Evolutionary conservation across 2,888 invertebrate species (phyloP).

Genomic region (Isotomurus palustris): DNA sequence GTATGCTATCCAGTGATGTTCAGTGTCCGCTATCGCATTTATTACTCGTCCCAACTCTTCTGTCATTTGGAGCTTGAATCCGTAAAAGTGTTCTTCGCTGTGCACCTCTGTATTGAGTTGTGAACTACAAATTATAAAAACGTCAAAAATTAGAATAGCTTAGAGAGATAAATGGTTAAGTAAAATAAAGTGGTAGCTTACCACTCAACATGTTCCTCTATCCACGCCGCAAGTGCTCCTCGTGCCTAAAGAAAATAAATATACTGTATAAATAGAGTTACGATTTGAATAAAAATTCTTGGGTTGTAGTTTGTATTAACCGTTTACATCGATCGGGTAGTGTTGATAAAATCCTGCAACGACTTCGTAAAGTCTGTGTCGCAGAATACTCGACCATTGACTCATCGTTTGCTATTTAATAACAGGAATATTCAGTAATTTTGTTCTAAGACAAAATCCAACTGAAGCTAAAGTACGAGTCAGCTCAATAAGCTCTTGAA

Average conservation of each 20-base stretch:
- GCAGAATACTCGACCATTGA: slow-evolving; percentile 1
- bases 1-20: too few relatives aligned
- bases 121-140: neutral
- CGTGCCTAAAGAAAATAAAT: too few relatives aligned
- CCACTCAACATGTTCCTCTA: slow-evolving; percentile 9
- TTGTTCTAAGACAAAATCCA: too few relatives aligned
- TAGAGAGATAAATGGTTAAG: neutral
- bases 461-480: too few relatives aligned
- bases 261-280: too few relatives aligned
- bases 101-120: neutral
- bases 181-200: neutral
- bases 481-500: too few relatives aligned
- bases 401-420: neutral
- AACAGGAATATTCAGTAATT: too few relatives aligned
- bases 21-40: too few relatives aligned
- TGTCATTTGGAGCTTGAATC: neutral
- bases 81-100: neutral
- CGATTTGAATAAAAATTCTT: too few relatives aligned
- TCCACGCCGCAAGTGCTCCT: slow-evolving; percentile 9
- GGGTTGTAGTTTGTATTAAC: too few relatives aligned
- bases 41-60: neutral
- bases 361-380: slow-evolving; percentile 9
- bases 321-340: slow-evolving; percentile 20
- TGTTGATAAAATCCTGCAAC: neutral
- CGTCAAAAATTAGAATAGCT: neutral